Evolutionary conservation across 2,113 vertebrate genomes (phyloP), one percentile per base, ranked within the genome.

Genomic region (Embiotoca jacksoni): DNA sequence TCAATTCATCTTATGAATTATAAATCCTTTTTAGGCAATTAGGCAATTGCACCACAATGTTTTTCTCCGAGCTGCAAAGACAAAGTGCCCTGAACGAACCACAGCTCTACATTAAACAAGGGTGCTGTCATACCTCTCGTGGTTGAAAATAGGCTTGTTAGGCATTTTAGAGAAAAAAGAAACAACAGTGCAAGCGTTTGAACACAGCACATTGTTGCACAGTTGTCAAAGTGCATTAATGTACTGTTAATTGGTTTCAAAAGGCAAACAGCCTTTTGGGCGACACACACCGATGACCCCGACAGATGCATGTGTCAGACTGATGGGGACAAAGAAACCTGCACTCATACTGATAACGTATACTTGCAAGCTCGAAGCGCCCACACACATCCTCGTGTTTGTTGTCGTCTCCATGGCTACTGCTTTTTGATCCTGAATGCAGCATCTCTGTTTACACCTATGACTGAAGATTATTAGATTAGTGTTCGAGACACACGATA

Each of bases 301-400:
- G 44, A 53, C 36, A 49, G 62, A 69, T 37, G 47, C 7, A 66
- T 47, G 36, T 0, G 4, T 37, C 36, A 73, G 13, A 67, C 32
- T 55, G 44, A 68, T 32, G 31, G 41, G 70, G 30, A 64, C 71
- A 85, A 75, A 85, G 61, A 74, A 67, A 53, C 74, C 39, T 66
- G 54, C 59, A 50, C 41, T 62, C 54, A 15, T 59, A 6, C 71
- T 73, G 41, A 81, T 65, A 78, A 53, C 32, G 37, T 14, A 35
- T 13, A 47, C 44, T 59, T 47, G 36, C 54, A 60, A 31, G 56
- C 52, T 36, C 32, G 54, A 60, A 31, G 56, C 52, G 36, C 32
- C 5, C 15, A 0, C 11, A 79, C 37, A 33, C 63, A 53, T 32
- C n/a, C 15, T 5, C 1, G 6, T 6, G 0, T 73, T 67, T 78